phyloP scores from a whole-genome alignment of 2,113 vertebrate genomes.

The Hippolais icterina region DNA sequence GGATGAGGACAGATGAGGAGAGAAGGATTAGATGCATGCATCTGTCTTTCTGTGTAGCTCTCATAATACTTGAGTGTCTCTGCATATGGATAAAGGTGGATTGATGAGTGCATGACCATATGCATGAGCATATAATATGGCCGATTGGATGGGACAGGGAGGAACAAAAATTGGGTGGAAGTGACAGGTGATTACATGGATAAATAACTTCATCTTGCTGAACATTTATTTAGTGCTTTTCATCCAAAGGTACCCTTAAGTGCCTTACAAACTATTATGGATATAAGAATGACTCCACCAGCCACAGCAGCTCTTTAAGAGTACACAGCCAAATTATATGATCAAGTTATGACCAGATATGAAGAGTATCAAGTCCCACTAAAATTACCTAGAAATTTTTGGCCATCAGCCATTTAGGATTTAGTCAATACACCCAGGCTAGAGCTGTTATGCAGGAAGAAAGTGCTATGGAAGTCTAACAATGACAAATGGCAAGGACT shows the following conservation, averaged over 20 bases:
- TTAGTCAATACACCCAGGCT: constrained; percentile 10
- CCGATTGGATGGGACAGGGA: constrained; percentile 68
- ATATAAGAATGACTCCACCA: constrained; percentile 65
- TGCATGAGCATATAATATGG: constrained; percentile 59
- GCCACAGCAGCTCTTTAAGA: constrained; percentile 61
- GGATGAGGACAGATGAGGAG: constrained; percentile 58
- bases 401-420: constrained; percentile 54
- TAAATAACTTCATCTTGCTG: constrained; percentile 65
- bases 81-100: constrained; percentile 63
- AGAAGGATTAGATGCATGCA: constrained; percentile 53
- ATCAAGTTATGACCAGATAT: constrained; percentile 63
- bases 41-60: constrained; percentile 58
- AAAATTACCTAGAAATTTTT: constrained; percentile 57
- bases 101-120: constrained; percentile 67
- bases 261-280: constrained; percentile 70
- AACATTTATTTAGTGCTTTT: constrained; percentile 69
- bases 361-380: constrained; percentile 57
- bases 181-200: constrained; percentile 69
- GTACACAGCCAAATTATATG: constrained; percentile 62
- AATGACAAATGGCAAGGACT: constrained; percentile 37
- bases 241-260: constrained; percentile 67
- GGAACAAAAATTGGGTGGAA: constrained; percentile 67
- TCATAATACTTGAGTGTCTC: constrained; percentile 64
- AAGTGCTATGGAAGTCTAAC: constrained; percentile 41
- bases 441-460: constrained; percentile 17